Conservation (phyloP, 2,888 invertebrate species). For the Marronus borbonicus region DNA sequence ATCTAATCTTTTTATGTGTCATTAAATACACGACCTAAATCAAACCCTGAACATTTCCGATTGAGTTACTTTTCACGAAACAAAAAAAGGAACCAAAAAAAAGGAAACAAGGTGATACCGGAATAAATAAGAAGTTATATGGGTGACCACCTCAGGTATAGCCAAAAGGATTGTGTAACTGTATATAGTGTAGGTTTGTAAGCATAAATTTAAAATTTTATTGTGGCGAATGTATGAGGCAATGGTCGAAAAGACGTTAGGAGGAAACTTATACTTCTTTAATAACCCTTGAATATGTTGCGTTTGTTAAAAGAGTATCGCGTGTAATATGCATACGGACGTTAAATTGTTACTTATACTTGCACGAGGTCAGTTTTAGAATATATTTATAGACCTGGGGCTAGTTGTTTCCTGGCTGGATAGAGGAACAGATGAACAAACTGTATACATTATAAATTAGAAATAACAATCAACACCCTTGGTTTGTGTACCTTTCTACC, state of each 20-base stretch:
- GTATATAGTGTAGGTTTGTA: conserved; percentile 36
- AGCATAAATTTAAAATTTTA: conserved; percentile 7
- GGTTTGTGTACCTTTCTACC: too few species aligned
- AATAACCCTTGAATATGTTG: neutral
- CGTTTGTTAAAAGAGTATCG: neutral
- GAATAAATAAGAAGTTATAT: conserved; percentile 2
- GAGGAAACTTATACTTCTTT: conserved; percentile 3
- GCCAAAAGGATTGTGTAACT: conserved; percentile 44
- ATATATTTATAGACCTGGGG: neutral
- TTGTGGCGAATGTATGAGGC: neutral
- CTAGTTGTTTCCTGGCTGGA: neutral
- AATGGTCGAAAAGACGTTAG: conserved; percentile 4
- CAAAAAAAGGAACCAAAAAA: neutral
- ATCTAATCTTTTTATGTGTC: conserved; percentile 10
- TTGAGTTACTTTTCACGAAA: conserved; percentile 1
- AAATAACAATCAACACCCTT: neutral
- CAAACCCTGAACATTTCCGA: conserved; percentile 4
- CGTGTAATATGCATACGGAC: neutral
- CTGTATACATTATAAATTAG: neutral
- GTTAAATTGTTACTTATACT: neutral
- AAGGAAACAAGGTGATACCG: neutral
- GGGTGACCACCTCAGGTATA: conserved; percentile 3
- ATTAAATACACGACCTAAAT: conserved; percentile 10
- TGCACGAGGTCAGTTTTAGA: conserved; percentile 5
- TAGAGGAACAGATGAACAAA: neutral